Base-by-base conservation (phyloP, 1,140 invertebrate species). In the Helicoverpa armigera region DNA sequence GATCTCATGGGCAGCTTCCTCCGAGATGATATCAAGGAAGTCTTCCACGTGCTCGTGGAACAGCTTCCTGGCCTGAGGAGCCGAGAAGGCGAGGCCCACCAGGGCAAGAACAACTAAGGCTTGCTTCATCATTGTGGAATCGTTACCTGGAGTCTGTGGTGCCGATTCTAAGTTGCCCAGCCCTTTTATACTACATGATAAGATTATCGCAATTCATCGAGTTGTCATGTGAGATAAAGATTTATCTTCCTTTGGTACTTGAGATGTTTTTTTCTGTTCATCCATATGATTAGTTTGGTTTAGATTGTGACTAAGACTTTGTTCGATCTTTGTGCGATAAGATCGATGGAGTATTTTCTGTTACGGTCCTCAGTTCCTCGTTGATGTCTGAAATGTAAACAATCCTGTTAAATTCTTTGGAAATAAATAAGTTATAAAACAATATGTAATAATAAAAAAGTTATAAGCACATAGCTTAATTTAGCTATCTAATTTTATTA, bases 31-130 rank as follows among this genome's bases (percentile, higher is more conserved):
- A 14, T 87, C 78, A 9, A 90, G 54, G 79, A 94, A 94, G 31
- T 94, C 93, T 56, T 91, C 88, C 31, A 89, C 88, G 51, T 94
- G 87, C 54, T 94, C 93, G 35, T 92, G 92, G 85, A 94, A 94
- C 35, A 85, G 56, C 83, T 90, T 92, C 85, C 88, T 91, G 23
- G 89, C 82, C 56, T 93, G 90, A 80, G 93, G 93, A 67, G 89
- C 90, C 2, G 90, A 82, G 51, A 81, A 85, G 7, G 81, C 85
- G 0, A 93, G 72, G 29, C 85, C 83, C 14, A 90, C 43, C 7
- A 92, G 56, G 53, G 87, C 86, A 1, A 93, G 53, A 13, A 93
- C 18, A 60, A 90, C 65, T 14, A 92, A 12, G n/a, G 81, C 83
- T 31, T 83, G 70, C 82, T 91, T 93, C 92, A 93, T 92, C 76